A percentile compares a stretch with the other conserved stretches of the same genome.
phyloP scores from a whole-genome alignment of 2,797 vertebrate species.

The Antennarius maculatus region DNA sequence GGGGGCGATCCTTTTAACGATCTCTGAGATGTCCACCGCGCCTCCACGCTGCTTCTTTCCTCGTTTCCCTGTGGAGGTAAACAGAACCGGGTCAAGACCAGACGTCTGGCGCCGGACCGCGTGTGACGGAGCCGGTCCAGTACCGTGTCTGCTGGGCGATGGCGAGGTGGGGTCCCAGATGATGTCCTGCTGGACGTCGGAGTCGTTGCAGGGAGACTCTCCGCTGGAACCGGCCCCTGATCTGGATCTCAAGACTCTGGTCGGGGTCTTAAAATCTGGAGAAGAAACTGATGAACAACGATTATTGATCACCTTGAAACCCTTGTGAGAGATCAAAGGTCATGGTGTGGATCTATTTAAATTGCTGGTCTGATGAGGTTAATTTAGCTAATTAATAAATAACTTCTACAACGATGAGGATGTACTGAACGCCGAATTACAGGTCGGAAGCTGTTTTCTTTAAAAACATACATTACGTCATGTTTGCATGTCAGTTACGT shows the following conservation, averaged over 20 bases:
- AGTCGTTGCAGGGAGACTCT: conserved; percentile 87
- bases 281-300: neutral
- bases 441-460: too few species aligned
- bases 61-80: conserved; percentile 63
- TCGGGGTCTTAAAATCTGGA: conserved; percentile 78
- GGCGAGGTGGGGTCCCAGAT: conserved; percentile 95
- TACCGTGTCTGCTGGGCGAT: conserved; percentile 81
- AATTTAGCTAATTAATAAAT: too few species aligned
- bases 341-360: neutral
- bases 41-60: conserved; percentile 36
- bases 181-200: conserved; percentile 90
- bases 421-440: too few species aligned
- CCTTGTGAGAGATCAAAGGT: neutral
- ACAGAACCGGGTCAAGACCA: neutral
- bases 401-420: too few species aligned
- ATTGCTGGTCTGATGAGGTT: too few species aligned
- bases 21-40: conserved; percentile 74
- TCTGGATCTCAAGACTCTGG: conserved; percentile 50
- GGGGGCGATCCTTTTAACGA: conserved; percentile 82
- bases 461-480: too few species aligned
- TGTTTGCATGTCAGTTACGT: too few species aligned
- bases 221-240: conserved; percentile 13
- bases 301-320: too few species aligned
- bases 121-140: too few species aligned
- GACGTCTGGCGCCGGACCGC: too few species aligned